Percentiles rank a stretch among this genome's conserved stretches.
These are phyloP conservation scores for Clarias macrocephalus DNA, from an alignment of 2,113 vertebrate genomes.

Conservation along the genomic window DNA sequence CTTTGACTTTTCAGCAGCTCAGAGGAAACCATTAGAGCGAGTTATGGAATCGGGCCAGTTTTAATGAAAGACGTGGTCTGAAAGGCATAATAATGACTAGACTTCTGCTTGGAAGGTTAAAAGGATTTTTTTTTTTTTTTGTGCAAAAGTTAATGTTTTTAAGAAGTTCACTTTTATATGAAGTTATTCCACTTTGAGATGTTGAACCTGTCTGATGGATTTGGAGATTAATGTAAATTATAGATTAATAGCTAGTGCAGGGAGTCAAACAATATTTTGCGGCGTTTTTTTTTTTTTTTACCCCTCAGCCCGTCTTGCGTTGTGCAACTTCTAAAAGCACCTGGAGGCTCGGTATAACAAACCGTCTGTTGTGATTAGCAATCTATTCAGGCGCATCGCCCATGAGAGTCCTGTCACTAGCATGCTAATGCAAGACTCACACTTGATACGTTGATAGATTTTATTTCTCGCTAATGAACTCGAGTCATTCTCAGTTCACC, in stretches of 20 bases:
- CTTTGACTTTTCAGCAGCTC: slow-evolving; percentile 19
- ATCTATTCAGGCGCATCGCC: not conserved
- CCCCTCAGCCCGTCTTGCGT: not conserved
- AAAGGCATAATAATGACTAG: not conserved
- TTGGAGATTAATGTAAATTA: not conserved
- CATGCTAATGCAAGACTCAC: not conserved
- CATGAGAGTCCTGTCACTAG: not conserved
- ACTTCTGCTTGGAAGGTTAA: not conserved
- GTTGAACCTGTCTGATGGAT: not conserved
- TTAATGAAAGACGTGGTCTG: slow-evolving; percentile 15
- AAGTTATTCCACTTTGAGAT: not conserved
- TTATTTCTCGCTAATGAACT: not conserved
- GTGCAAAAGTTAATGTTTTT: no score
- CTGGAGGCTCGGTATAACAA: no score
- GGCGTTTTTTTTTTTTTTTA: not conserved
- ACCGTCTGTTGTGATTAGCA: not conserved
- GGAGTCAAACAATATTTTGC: not conserved
- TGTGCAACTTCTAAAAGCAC: not conserved
- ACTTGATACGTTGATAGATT: not conserved
- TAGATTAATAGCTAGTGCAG: not conserved
- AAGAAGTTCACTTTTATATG: not conserved
- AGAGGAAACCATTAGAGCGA: slow-evolving; percentile 8
- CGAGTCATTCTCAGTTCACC: not conserved
- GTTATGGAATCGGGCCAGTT: slow-evolving; percentile 1
- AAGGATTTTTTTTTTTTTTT: not conserved